Base-by-base conservation (phyloP, 2,113 vertebrate genomes). In the Asarcornis scutulata region DNA sequence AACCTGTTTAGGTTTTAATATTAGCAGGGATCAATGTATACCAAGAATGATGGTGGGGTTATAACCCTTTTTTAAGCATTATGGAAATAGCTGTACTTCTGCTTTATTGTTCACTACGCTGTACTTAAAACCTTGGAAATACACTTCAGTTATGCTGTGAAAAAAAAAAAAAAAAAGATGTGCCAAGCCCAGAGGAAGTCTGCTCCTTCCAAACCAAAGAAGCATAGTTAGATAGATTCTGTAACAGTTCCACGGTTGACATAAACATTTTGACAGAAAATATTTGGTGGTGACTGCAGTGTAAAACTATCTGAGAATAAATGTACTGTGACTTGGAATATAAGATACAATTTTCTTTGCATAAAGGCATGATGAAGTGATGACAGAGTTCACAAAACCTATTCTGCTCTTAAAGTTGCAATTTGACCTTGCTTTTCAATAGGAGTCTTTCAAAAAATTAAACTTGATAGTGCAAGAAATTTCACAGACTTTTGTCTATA, bases 321-420 rank as follows among this genome's bases (percentile, higher is more conserved):
- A 98, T 98, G 93, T 96, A 92, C 73, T 97, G 93, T 98, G 98
- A 97, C 95, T 97, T 88, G 74, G 91, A 97, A 94, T 83, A 92
- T 67, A 92, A 96, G 93, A 97, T 74, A 93, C 73, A 95, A 96
- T 98, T 98, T 98, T 97, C 95, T 97, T 97, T 97, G 97, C 96
- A 97, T 96, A 97, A 95, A 97, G 52, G 76, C 81, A 96, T 97
- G 98, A 97, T 93, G 92, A 97, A 95, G 81, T 91, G 94, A 97
- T 97, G 96, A 97, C 94, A 97, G 93, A 95, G 96, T 97, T 97
- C 86, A 91, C 77, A 93, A 97, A 97, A 96, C 77, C 83, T 96
- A 77, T 97, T 98, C 91, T 97, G 83, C 77, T 96, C 53, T 73
- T 79, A 86, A 97, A 98, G 98, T 96, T 98, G 87, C 89, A 96